Conservation (phyloP, 2,888 invertebrate genomes). For the Eurytoma adleriae region DNA sequence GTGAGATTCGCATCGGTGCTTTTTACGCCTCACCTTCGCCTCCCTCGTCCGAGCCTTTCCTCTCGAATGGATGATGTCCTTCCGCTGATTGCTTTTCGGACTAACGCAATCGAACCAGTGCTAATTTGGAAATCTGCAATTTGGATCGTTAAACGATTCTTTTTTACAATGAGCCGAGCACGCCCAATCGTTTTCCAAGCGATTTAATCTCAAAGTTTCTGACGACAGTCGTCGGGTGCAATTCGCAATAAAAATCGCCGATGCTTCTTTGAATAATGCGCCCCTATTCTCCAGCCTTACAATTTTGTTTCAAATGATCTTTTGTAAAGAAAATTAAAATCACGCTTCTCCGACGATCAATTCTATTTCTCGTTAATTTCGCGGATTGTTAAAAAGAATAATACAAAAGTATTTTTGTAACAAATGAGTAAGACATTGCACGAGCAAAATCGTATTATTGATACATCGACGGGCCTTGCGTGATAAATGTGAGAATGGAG, state of each 20-base stretch:
- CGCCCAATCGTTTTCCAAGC: slow-evolving; percentile 1
- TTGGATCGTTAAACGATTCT: not conserved
- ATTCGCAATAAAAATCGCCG: not conserved
- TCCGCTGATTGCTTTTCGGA: no score
- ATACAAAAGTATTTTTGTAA: slow-evolving; percentile 1
- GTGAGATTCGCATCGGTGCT: slow-evolving; percentile 30
- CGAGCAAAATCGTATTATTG: not conserved
- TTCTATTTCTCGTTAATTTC: not conserved
- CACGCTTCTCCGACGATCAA: not conserved
- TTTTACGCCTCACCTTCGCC: slow-evolving; percentile 15
- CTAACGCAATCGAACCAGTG: no score
- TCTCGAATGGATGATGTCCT: no score
- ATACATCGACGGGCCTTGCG: not conserved
- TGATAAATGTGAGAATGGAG: slow-evolving; percentile 54
- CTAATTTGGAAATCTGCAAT: no score
- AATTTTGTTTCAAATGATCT: slow-evolving; percentile 1
- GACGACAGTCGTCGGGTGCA: not conserved
- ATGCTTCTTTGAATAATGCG: slow-evolving; percentile 22
- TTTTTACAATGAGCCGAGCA: not conserved
- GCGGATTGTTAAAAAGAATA: no score
- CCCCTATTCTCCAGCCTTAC: slow-evolving; percentile 31
- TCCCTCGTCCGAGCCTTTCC: no score
- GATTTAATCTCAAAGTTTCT: not conserved
- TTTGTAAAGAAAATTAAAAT: not conserved
- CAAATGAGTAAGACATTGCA: not conserved